Percentiles rank a stretch among this genome's conserved stretches.
Evolutionary conservation across 2,888 invertebrate genomes (phyloP).

Genomic region (Isotomurus palustris): DNA sequence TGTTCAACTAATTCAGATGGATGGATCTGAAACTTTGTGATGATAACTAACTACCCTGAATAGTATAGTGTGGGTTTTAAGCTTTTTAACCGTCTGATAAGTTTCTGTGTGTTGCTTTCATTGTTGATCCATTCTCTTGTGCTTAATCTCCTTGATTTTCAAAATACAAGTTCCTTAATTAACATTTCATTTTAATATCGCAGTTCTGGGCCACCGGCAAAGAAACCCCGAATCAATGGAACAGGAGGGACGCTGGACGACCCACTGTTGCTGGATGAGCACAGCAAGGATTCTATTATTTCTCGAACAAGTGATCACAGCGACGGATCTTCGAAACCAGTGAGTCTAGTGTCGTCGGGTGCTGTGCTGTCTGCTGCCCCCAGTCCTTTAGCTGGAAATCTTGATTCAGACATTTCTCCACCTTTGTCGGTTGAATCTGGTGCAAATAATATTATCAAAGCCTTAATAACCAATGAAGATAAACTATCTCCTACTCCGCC

Average conservation of each 20-base stretch:
- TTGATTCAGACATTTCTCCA: background rate
- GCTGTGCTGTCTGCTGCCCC: constrained; percentile 11
- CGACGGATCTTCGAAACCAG: constrained; percentile 33
- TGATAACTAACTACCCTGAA: constrained; percentile 21
- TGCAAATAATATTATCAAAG: background rate
- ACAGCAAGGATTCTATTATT: constrained; percentile 33
- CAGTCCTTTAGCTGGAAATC: constrained; percentile 5
- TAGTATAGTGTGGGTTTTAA: constrained; percentile 3
- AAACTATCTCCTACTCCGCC: too few species aligned
- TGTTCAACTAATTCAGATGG: background rate
- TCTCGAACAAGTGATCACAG: constrained; percentile 35
- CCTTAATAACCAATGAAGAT: background rate
- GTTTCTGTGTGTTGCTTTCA: background rate
- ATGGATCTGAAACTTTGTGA: constrained; percentile 2
- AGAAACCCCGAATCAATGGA: constrained; percentile 22
- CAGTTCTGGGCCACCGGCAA: constrained; percentile 24
- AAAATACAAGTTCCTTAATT: too few species aligned
- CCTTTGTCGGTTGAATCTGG: background rate
- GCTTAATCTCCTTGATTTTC: too few species aligned
- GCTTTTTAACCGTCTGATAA: constrained; percentile 21
- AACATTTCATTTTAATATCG: background rate
- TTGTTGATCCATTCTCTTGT: too few species aligned
- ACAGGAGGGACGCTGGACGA: constrained; percentile 36
- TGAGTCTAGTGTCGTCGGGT: constrained; percentile 12
- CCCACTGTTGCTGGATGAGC: constrained; percentile 34